Base-by-base conservation (phyloP, 2,113 vertebrate species). In the Nematolebias whitei region DNA sequence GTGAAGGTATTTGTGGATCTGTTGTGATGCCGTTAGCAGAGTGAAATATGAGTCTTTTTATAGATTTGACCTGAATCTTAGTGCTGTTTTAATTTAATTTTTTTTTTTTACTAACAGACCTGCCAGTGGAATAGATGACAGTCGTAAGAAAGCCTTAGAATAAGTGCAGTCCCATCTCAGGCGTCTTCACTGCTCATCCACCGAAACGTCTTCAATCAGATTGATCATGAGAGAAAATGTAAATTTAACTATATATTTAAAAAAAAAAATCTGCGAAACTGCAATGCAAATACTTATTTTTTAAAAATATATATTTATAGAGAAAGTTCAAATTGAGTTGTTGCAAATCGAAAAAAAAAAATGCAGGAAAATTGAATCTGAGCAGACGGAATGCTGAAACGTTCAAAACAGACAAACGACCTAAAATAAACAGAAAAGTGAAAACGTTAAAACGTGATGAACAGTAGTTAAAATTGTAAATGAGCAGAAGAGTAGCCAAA, bases 181-280 rank as follows among this genome's bases (percentile, higher is more conserved):
- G n/a, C n/a, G n/a, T n/a, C n/a, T n/a, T n/a, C n/a, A n/a, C n/a
- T n/a, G n/a, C n/a, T n/a, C n/a, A n/a, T n/a, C n/a, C n/a, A n/a
- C n/a, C n/a, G n/a, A n/a, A n/a, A n/a, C n/a, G n/a, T n/a, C n/a
- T n/a, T n/a, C n/a, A n/a, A n/a, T 41, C 59, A 83, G 85, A 68
- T 57, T 8, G 69, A 83, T 79, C 72, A 65, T 74, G 75, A 64
- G 54, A 69, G 63, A 48, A 86, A 85, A 85, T 79, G 71, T 83
- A 88, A 80, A 81, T 74, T 29, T 4, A 29, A 29, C 26, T n/a
- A n/a, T n/a, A n/a, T 29, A 29, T 7, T 29, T 29, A 29, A 7
- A 29, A n/a, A n/a, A n/a, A n/a, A n/a, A n/a, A n/a, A n/a, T n/a
- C n/a, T 29, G 26, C 26, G 7, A 29, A 29, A 29, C 3, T 29